Evolutionary conservation across 2,113 vertebrate genomes (phyloP).

Genomic region (Thalassarche chlororhynchos): DNA sequence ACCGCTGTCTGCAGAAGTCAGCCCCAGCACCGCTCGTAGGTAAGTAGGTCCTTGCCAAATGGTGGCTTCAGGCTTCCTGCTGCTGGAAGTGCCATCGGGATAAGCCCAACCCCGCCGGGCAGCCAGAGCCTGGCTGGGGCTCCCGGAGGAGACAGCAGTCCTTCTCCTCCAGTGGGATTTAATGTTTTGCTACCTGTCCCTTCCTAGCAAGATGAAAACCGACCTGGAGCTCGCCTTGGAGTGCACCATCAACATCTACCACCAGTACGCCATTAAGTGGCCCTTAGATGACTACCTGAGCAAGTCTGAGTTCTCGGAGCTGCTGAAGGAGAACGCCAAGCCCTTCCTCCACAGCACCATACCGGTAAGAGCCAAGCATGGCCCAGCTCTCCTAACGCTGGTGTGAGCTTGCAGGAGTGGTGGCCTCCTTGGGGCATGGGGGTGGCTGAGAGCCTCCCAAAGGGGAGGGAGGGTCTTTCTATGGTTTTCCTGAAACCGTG

Average conservation of each 20-base stretch:
- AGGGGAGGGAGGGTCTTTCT: not conserved
- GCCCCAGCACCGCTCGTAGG: not conserved
- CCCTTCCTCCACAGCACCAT: not conserved
- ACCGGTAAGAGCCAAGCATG: not conserved
- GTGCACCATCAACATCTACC: not conserved
- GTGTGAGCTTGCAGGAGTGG: accelerated
- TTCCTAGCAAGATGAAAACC: not conserved
- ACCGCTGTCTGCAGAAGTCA: not conserved
- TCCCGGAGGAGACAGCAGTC: not conserved
- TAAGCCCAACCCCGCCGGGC: accelerated
- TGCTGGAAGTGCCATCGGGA: accelerated
- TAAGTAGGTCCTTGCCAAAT: not conserved
- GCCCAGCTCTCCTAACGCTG: accelerated
- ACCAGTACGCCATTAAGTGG: accelerated
- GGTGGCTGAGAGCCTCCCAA: not conserved
- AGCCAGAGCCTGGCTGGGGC: too few species aligned
- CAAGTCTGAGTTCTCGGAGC: accelerated
- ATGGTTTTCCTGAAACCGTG: not conserved
- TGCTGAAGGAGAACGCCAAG: not conserved
- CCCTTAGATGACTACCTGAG: slow-evolving; percentile 14
- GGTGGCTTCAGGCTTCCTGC: not conserved
- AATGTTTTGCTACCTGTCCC: accelerated
- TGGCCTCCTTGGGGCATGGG: not conserved
- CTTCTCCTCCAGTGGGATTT: accelerated
- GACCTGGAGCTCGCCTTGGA: slow-evolving; percentile 13